Conservation (phyloP, 1,140 invertebrate species). For the Leptopilina boulardi region DNA sequence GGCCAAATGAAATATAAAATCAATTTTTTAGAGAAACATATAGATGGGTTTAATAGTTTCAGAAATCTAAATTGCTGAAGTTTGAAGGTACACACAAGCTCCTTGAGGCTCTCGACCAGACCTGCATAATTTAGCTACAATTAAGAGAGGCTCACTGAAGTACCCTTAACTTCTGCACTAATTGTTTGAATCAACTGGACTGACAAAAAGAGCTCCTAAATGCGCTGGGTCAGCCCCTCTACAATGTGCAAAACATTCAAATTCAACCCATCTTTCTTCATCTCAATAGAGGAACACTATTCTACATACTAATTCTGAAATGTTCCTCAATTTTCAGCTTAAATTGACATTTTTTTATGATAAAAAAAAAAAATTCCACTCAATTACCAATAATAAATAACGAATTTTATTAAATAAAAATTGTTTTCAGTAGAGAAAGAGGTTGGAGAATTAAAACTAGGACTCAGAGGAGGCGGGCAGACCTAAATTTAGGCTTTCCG, state of each 20-base stretch:
- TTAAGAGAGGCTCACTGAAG: slow-evolving; percentile 13
- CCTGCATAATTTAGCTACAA: slow-evolving; percentile 31
- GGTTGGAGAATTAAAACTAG: too few relatives aligned
- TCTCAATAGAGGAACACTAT: not conserved
- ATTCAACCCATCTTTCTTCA: slow-evolving; percentile 12
- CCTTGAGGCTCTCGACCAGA: slow-evolving; percentile 30
- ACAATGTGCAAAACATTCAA: slow-evolving; percentile 24
- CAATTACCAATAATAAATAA: too few relatives aligned
- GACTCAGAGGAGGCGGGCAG: too few relatives aligned
- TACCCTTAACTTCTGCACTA: slow-evolving; percentile 17
- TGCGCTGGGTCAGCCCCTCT: slow-evolving; percentile 5
- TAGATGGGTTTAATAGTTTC: not conserved
- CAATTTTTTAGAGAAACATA: not conserved
- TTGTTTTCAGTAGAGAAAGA: too few relatives aligned
- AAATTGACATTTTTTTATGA: too few relatives aligned
- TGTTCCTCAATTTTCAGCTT: not conserved
- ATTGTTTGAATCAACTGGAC: slow-evolving; percentile 28
- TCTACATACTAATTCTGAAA: slow-evolving; percentile 21
- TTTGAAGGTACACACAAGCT: slow-evolving; percentile 27
- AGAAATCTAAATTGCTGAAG: slow-evolving; percentile 26
- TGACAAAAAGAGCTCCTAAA: slow-evolving; percentile 4
- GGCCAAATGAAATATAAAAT: not conserved
- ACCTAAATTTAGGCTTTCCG: too few relatives aligned
- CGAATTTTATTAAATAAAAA: too few relatives aligned
- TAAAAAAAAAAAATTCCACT: too few relatives aligned